A percentile compares a stretch with the other conserved stretches of the same genome.
Conservation (phyloP, 1,140 invertebrate genomes). For the Aplysia californica region DNA sequence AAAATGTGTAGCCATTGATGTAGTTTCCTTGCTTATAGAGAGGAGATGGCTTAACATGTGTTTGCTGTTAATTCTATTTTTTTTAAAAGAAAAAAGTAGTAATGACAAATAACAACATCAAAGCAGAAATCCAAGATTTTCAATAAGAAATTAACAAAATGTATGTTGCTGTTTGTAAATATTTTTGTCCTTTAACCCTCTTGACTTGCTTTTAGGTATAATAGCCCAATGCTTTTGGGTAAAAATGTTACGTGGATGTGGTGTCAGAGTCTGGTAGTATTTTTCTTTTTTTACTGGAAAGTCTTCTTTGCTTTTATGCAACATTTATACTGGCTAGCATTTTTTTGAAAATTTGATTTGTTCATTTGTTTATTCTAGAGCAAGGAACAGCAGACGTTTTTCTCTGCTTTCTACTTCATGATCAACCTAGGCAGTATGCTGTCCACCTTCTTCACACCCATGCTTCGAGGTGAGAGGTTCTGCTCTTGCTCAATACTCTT, state of each 20-base stretch:
- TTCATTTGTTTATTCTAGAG: slow-evolving; percentile 51
- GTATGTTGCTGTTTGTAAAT: no score
- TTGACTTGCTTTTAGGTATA: not conserved
- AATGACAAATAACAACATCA: not conserved
- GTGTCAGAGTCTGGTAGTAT: no score
- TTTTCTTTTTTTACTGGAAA: no score
- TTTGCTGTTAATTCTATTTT: not conserved
- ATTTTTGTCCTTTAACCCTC: no score
- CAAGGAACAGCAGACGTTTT: slow-evolving; percentile 83
- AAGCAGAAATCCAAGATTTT: no score
- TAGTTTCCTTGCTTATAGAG: not conserved
- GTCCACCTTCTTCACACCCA: slow-evolving; percentile 90
- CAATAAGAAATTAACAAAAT: no score
- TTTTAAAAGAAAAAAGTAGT: not conserved
- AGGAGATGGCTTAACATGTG: not conserved
- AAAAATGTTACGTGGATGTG: not conserved
- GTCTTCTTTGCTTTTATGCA: no score
- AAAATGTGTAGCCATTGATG: no score
- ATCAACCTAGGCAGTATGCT: slow-evolving; percentile 93
- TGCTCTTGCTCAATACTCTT: not conserved
- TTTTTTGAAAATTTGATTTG: not conserved
- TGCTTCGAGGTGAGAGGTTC: slow-evolving; percentile 73
- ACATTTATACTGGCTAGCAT: no score
- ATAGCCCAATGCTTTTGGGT: not conserved
- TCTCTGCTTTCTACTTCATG: slow-evolving; percentile 93